Base-by-base conservation (phyloP, 2,113 vertebrate genomes). In the Brachyhypopomus occidentalis region DNA sequence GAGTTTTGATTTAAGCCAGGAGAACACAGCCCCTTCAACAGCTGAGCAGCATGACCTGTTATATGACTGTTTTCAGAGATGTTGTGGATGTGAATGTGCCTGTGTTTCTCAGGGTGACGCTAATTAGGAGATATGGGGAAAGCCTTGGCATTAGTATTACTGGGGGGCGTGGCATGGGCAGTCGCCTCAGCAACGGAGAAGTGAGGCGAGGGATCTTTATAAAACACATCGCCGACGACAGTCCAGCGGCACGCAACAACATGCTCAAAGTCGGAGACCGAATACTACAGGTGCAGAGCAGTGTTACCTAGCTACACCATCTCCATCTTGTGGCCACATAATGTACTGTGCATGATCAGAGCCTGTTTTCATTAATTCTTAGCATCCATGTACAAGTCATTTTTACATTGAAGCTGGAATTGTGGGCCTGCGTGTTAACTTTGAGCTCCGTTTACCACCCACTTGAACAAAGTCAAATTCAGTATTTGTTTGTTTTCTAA, bases 191-290 rank as follows among this genome's bases (percentile, higher is more conserved):
- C 92, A 96, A 93, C 4, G 97, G 98, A 73, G 96, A 97, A 92
- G 94, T 99, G 86, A 98, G 97, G 95, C 95, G 98, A 86, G 97
- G 98, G 67, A 96, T 99, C 91, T 98, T 99, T 89, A 95, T 99
- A 89, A 99, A 98, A 79, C 95, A 98, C 70, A 95, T 99, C 84
- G 91, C 95, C 55, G 95, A 96, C 84, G 95, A 96, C 89, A 97
- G 97, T 91, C 96, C 97, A 9, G 98, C 97, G 17, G 95, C 96
- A 88, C 93, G 92, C 91, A 94, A 96, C 69, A 94, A 95, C 88
- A 96, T 94, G 0, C 91, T 99, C 81, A 96, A 94, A 90, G 93
- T 94, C 1, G 97, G 98, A 90, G 97, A 99, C 91, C 94, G 95
- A 87, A 96, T 99, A 56, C 92, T 99, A 41, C 96, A 98, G 96